These are phyloP conservation scores for Phylloscopus whistleri DNA, from an alignment of 2,113 vertebrate genomes.

Conservation along the genomic window DNA sequence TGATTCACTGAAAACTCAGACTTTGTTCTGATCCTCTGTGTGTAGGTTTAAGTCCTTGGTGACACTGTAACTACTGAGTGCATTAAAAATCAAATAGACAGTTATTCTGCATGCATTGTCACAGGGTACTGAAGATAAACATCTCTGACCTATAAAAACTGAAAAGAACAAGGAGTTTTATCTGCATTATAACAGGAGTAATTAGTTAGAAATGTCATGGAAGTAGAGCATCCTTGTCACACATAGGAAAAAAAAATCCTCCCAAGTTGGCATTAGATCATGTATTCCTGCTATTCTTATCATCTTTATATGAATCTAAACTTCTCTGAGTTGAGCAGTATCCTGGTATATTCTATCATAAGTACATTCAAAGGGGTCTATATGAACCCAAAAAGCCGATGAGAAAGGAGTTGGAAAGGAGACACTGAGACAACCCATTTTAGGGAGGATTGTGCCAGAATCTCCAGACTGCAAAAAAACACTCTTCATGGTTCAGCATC, in stretches of 20 bases:
- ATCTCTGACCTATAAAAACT: neutral
- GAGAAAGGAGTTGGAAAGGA: neutral
- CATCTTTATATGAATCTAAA: neutral
- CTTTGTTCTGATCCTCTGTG: neutral
- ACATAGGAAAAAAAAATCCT: neutral
- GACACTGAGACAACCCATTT: neutral
- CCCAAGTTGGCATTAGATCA: neutral
- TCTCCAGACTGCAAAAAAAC: slow-evolving; percentile 13
- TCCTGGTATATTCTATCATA: neutral
- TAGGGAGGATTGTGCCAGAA: neutral
- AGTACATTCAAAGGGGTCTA: neutral
- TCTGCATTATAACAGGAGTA: neutral
- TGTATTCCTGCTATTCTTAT: neutral
- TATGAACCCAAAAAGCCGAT: neutral
- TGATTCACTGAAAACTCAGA: slow-evolving; percentile 25
- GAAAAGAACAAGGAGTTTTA: neutral
- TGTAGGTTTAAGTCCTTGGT: neutral
- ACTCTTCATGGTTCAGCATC: slow-evolving; percentile 13
- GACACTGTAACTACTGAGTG: neutral
- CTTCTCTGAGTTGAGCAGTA: neutral
- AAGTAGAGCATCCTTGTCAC: neutral
- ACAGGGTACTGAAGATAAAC: neutral
- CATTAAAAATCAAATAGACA: neutral
- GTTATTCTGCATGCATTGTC: neutral
- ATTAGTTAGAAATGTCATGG: neutral